phyloP scores from a whole-genome alignment of 1,140 invertebrate genomes.

The Solenopsis fugax region DNA sequence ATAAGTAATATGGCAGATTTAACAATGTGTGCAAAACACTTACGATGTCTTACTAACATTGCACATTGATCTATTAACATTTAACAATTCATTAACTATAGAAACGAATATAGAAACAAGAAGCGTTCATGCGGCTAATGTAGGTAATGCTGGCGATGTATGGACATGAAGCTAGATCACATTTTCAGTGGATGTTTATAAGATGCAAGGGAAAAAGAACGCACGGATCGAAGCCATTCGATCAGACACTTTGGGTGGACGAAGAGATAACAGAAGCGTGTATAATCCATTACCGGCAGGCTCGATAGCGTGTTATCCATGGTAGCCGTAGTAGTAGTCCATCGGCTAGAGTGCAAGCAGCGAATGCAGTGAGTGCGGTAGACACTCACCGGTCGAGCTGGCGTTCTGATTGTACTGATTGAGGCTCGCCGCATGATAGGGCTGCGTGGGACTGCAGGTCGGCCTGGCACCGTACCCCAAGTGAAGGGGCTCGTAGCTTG shows the following conservation, averaged over 20 bases:
- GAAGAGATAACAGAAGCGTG: constrained; percentile 64
- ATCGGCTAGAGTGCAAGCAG: constrained; percentile 87
- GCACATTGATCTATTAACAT: constrained; percentile 1
- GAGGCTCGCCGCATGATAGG: constrained; percentile 88
- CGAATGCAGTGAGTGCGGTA: constrained; percentile 87
- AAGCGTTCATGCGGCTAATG: constrained; percentile 33
- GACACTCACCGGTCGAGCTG: constrained; percentile 88
- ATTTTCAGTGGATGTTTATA: constrained; percentile 8
- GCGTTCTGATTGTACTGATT: constrained; percentile 89
- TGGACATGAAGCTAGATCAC: constrained; percentile 1
- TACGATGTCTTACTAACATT: background rate
- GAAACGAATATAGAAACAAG: constrained; percentile 15
- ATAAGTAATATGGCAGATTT: background rate
- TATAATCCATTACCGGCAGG: constrained; percentile 76
- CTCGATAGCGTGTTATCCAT: constrained; percentile 83
- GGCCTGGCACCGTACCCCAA: constrained; percentile 89
- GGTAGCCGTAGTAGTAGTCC: constrained; percentile 84
- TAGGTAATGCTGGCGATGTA: background rate
- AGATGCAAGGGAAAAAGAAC: background rate
- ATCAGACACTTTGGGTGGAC: constrained; percentile 36
- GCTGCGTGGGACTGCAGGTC: constrained; percentile 90
- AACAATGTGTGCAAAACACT: background rate
- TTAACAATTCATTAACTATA: constrained; percentile 4
- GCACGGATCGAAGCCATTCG: background rate
- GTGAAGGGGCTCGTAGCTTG: constrained; percentile 90